A percentile compares a stretch with the other conserved stretches of the same genome.
Conservation (phyloP, 2,888 invertebrate species). For the Pandemis corylana region DNA sequence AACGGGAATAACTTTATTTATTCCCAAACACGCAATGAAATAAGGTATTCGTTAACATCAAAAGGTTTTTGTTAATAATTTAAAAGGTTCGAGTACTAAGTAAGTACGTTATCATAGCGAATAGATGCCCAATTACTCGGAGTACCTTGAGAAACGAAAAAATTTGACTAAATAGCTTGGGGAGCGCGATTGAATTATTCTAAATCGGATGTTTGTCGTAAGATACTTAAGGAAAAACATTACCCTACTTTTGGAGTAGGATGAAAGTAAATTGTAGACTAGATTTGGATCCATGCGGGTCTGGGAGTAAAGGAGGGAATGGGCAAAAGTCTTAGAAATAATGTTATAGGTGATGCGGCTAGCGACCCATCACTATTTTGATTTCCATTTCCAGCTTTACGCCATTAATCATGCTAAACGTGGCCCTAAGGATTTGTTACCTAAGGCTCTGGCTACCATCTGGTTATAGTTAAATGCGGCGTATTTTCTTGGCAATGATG, state of each 20-base stretch:
- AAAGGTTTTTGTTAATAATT: slow-evolving; percentile 32
- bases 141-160: slow-evolving; percentile 13
- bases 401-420: no score
- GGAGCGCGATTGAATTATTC: slow-evolving; percentile 2
- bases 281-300: no score
- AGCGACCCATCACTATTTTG: no score
- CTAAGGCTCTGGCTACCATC: no score
- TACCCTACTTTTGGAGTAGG: not conserved
- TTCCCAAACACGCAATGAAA: not conserved
- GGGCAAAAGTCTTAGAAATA: no score
- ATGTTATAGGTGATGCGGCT: no score
- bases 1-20: not conserved
- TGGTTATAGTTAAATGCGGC: no score
- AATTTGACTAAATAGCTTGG: slow-evolving; percentile 18
- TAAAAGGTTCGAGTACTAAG: slow-evolving; percentile 12
- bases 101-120: slow-evolving; percentile 18
- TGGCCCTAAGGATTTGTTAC: no score
- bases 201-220: not conserved
- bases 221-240: not conserved
- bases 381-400: no score
- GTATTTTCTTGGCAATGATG: no score
- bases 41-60: slow-evolving; percentile 29
- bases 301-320: no score
- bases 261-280: no score
- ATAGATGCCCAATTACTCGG: slow-evolving; percentile 11